phyloP scores from a whole-genome alignment of 2,797 vertebrate genomes.

The Corythornis leucogaster region DNA sequence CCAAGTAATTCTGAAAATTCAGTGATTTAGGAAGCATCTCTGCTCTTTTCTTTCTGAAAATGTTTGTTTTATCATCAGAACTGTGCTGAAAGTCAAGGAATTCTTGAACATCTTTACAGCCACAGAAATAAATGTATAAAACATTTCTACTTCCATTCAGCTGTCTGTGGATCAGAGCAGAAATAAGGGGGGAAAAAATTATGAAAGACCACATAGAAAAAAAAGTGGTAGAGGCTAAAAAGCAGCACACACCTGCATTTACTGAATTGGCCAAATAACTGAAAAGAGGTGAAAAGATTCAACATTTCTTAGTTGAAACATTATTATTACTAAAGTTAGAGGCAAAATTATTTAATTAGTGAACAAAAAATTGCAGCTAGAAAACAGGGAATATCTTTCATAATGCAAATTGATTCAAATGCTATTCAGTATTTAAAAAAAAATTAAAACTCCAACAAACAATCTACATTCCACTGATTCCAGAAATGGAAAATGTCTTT shows the following conservation, averaged over 20 bases:
- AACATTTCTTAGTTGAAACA: not conserved
- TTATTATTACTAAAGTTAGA: not conserved
- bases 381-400: not conserved
- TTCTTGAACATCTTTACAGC: not conserved
- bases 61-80: not conserved
- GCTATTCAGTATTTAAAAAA: rapidly evolving
- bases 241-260: not conserved
- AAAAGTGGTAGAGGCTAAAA: not conserved
- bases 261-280: not conserved
- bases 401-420: not conserved
- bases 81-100: not conserved
- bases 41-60: not conserved
- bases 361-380: not conserved
- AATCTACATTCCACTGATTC: not conserved
- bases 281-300: not conserved
- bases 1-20: not conserved
- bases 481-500: not conserved
- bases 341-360: not conserved
- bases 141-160: not conserved
- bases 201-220: not conserved
- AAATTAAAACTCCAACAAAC: not conserved
- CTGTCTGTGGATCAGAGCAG: not conserved
- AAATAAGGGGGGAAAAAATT: not conserved
- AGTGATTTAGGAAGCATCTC: not conserved
- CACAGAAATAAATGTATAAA: not conserved